A percentile compares a stretch with the other conserved stretches of the same genome.
phyloP scores from a whole-genome alignment of 1,140 invertebrate species.

The Panagrolaimus sp. region DNA sequence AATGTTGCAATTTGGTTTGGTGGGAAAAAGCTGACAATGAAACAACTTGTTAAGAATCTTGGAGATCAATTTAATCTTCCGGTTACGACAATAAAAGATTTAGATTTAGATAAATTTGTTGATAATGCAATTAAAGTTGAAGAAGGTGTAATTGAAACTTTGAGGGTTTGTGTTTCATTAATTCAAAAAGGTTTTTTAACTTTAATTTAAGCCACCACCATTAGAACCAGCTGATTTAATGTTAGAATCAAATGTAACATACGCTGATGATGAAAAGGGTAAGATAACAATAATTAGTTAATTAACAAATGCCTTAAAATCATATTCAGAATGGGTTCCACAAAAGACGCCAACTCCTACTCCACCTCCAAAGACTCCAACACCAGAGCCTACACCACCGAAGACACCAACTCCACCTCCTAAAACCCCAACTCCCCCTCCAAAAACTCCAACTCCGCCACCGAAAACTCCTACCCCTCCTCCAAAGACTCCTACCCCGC shows the following conservation, averaged over 20 bases:
- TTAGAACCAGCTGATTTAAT: slow-evolving; percentile 48
- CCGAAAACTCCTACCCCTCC: too few relatives aligned
- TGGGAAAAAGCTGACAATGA: slow-evolving; percentile 56
- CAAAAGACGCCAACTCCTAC: slow-evolving; percentile 25
- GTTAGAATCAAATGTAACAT: slow-evolving; percentile 40
- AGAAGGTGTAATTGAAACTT: slow-evolving; percentile 48
- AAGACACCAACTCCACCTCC: slow-evolving; percentile 36
- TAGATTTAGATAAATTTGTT: slow-evolving; percentile 51
- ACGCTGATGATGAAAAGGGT: slow-evolving; percentile 48
- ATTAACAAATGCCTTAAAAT: slow-evolving; percentile 13
- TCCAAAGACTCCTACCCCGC: too few relatives aligned
- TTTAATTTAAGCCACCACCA: slow-evolving; percentile 37
- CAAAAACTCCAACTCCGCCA: too few relatives aligned
- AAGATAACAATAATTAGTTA: not conserved
- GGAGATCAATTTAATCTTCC: slow-evolving; percentile 57
- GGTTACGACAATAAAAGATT: slow-evolving; percentile 34
- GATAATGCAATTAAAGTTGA: slow-evolving; percentile 57
- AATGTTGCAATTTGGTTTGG: slow-evolving; percentile 58
- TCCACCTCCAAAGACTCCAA: too few relatives aligned
- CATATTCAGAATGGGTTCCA: slow-evolving; percentile 26
- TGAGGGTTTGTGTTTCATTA: slow-evolving; percentile 13
- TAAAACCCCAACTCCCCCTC: slow-evolving; percentile 33
- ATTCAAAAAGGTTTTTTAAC: too few relatives aligned
- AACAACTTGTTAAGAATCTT: slow-evolving; percentile 55
- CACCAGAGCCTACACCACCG: not conserved